Evolutionary conservation across 2,888 invertebrate genomes (phyloP).

Genomic region (Dendrolimus houi): DNA sequence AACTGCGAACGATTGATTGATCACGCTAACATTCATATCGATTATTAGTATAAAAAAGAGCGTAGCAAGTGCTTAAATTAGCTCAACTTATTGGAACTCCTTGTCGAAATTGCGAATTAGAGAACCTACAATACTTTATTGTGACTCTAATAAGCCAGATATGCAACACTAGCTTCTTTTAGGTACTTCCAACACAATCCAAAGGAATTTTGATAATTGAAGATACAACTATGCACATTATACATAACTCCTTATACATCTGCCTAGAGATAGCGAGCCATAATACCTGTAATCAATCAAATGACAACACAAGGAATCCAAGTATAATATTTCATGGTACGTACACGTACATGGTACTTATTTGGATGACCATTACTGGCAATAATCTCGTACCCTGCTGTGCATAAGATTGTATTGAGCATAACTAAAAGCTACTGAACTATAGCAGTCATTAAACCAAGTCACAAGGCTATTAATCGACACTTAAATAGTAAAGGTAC

Average conservation of each 20-base stretch:
- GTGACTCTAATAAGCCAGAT: no score
- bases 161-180: no score
- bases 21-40: conserved; percentile 26
- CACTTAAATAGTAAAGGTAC: neutral
- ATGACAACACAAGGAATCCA: neutral
- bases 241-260: no score
- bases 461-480: neutral
- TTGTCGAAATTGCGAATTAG: no score
- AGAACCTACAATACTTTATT: no score
- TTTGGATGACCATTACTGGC: neutral
- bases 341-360: neutral
- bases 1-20: conserved; percentile 36
- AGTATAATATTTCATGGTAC: neutral
- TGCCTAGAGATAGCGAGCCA: neutral
- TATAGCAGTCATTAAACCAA: neutral
- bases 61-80: no score
- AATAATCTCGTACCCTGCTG: neutral
- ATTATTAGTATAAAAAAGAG: conserved; percentile 8
- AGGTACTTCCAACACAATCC: no score
- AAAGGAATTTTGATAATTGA: no score
- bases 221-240: no score
- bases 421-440: neutral
- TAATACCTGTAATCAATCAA: neutral
- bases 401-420: neutral
- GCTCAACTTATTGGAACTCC: no score